Conservation (phyloP, 2,888 invertebrate species). For the Perizoma affinitatum region DNA sequence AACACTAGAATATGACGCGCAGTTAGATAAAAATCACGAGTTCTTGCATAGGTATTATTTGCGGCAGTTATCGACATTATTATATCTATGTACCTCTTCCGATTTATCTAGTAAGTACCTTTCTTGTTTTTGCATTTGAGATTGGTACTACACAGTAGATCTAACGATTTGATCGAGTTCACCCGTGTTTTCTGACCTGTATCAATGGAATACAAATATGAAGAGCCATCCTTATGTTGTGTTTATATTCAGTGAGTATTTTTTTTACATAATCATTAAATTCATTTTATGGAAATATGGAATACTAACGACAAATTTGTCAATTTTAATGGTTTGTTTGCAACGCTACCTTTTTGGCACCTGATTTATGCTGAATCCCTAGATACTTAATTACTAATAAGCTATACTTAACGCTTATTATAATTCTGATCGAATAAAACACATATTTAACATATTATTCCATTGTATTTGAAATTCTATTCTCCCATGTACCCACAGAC, state of each 20-base stretch:
- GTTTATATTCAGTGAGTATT: slow-evolving; percentile 44
- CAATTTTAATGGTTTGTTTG: no score
- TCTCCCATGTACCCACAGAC: no score
- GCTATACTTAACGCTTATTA: no score
- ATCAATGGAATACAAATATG: slow-evolving; percentile 47
- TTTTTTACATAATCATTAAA: not conserved
- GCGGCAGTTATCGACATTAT: slow-evolving; percentile 36
- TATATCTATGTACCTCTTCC: slow-evolving; percentile 35
- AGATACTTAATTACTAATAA: no score
- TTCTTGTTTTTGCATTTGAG: slow-evolving; percentile 32
- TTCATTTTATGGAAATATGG: no score
- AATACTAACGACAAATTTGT: no score
- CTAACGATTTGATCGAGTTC: slow-evolving; percentile 31
- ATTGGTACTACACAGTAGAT: slow-evolving; percentile 40
- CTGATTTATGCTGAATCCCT: no score
- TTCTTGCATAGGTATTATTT: slow-evolving; percentile 31
- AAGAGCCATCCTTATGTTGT: slow-evolving; percentile 40
- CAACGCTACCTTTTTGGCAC: no score
- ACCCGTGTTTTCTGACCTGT: slow-evolving; percentile 31
- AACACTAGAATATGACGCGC: slow-evolving; percentile 35
- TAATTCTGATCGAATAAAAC: no score
- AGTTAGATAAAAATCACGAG: slow-evolving; percentile 45
- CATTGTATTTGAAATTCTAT: no score
- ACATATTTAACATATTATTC: no score
- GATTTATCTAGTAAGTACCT: slow-evolving; percentile 34